phyloP scores from a whole-genome alignment of 2,113 vertebrate genomes.

The Parus major region DNA sequence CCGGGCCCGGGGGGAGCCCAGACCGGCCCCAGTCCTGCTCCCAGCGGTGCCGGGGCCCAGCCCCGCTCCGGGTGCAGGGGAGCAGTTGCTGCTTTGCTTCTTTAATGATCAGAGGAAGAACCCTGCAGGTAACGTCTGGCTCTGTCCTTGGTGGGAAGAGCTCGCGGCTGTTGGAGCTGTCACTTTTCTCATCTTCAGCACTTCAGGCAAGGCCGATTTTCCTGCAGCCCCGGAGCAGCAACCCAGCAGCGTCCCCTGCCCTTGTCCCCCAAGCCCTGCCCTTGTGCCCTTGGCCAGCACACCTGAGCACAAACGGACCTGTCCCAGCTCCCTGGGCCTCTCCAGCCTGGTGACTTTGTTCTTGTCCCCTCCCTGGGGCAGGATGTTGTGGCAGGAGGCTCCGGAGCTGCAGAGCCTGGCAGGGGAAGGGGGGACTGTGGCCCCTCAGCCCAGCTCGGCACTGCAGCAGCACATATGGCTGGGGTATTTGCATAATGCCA shows the following conservation, averaged over 20 bases:
- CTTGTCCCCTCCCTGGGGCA: fast-evolving
- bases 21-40: fast-evolving
- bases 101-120: background rate
- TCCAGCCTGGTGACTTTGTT: background rate
- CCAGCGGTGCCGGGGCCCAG: fast-evolving
- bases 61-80: fast-evolving
- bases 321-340: background rate
- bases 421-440: background rate
- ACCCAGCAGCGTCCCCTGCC: background rate
- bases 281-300: background rate
- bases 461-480: background rate
- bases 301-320: fast-evolving
- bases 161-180: background rate
- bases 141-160: background rate
- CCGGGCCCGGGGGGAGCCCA: background rate
- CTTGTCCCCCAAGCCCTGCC: fast-evolving
- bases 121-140: background rate
- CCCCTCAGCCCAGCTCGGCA: background rate
- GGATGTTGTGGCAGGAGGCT: fast-evolving
- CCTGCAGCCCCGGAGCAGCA: fast-evolving
- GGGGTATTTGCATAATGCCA: background rate
- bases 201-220: background rate
- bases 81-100: fast-evolving
- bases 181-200: background rate
- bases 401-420: background rate